Evolutionary conservation across 1,140 invertebrate genomes (phyloP), one percentile per base, ranked within the genome.

Genomic region (Nebria ingens): DNA sequence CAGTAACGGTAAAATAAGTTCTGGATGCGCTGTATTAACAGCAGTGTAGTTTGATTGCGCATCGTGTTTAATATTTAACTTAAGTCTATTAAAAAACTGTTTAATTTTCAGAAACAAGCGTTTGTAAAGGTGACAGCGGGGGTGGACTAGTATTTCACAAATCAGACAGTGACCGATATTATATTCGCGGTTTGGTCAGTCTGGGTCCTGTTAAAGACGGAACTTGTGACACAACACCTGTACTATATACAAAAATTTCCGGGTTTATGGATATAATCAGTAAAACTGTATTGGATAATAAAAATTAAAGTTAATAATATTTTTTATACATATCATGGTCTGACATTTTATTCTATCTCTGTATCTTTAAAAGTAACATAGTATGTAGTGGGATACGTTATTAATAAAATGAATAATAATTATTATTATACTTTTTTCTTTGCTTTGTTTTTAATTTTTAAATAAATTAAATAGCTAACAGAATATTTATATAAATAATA

Each of bases 111-210:
- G 66, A 61, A n/a, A 61, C 60, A 9, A 64, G 59, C 42, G 55
- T 67, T 0, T 66, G 66, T 51, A 60, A 67, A 11, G 62, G 64
- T 6, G 67, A 71, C 52, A 68, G 67, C 25, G 68, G 68, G 3
- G 64, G 68, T 15, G 69, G 65, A 12, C 53, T 72, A 2, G 57
- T 63, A 42, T 58, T 71, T 65, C 40, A 45, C 58, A 34, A 62
- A 45, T 4, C 11, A 3, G 25, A 52, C 25, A 13, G 58, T 20
- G 58, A 56, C 42, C 38, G 57, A 25, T 69, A 59, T 61, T 69
- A 65, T 54, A 53, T 70, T 4, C 65, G 65, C 1, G 68, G 67
- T 20, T 50, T 70, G 25, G 65, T 69, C 13, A 71, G 69, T 52
- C 59, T 63, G 19, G 64, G 64, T 17, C 59, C 64, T 29, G 53